Evolutionary conservation across 2,113 vertebrate species (phyloP).

Genomic region (Hemicordylus capensis): DNA sequence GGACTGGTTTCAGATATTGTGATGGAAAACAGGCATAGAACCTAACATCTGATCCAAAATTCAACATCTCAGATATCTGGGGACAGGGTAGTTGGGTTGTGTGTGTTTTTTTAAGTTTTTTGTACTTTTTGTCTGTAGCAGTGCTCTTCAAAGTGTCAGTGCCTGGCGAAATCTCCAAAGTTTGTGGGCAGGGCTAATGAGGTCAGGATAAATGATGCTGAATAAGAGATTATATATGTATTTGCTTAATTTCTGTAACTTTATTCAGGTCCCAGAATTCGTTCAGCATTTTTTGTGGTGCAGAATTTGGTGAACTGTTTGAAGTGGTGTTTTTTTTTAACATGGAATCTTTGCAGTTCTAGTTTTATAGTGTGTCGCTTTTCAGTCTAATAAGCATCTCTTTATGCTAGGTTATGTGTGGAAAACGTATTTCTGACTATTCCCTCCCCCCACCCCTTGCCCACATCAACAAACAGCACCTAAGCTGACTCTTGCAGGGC

Average conservation of each 20-base stretch:
- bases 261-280: background rate
- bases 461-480: too few species aligned
- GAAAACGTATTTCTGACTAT: slow-evolving; percentile 6
- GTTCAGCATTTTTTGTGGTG: background rate
- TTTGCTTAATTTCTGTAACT: background rate
- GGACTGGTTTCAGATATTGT: background rate
- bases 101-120: background rate
- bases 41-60: background rate
- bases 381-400: slow-evolving; percentile 34
- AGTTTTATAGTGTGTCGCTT: slow-evolving; percentile 26
- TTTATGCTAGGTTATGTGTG: slow-evolving; percentile 49
- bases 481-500: too few species aligned
- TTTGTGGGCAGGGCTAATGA: background rate
- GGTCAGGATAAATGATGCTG: background rate
- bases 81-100: background rate
- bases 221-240: background rate
- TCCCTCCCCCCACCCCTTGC: too few species aligned
- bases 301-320: background rate
- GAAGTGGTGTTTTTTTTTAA: background rate
- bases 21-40: background rate
- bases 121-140: background rate
- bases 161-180: background rate
- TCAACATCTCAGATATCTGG: background rate
- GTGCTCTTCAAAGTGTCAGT: background rate
- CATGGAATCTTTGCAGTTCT: background rate